Percentiles rank a stretch among this genome's conserved stretches.
Conservation (phyloP, 2,797 vertebrate genomes). For the Rhincodon typus region DNA sequence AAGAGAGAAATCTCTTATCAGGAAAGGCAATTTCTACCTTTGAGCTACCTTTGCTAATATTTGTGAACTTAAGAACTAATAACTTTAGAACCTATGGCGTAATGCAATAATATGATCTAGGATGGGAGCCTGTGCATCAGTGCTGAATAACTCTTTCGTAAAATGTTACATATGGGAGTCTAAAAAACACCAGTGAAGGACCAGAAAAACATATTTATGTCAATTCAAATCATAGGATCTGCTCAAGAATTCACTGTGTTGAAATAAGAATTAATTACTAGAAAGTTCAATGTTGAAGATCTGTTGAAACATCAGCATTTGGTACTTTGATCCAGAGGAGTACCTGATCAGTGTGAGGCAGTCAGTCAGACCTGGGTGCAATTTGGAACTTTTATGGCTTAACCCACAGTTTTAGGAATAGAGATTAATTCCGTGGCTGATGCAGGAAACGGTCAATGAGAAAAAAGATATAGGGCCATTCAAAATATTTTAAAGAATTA, state of each 20-base stretch:
- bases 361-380: not conserved
- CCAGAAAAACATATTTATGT: not conserved
- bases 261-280: constrained; percentile 5
- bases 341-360: not conserved
- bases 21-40: not conserved
- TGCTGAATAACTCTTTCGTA: not conserved
- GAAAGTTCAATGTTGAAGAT: not conserved
- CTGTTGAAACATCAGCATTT: not conserved
- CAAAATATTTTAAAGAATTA: not conserved
- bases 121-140: not conserved
- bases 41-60: not conserved
- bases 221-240: not conserved
- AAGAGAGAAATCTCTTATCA: not conserved
- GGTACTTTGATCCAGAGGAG: not conserved
- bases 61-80: not conserved
- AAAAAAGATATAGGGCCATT: not conserved
- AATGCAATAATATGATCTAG: not conserved
- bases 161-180: not conserved
- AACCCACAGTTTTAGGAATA: not conserved
- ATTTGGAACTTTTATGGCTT: not conserved
- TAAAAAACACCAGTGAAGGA: not conserved
- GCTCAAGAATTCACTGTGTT: not conserved
- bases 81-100: not conserved
- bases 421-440: not conserved
- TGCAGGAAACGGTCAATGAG: not conserved